Base-by-base conservation (phyloP, 2,113 vertebrate species). In the Corvus hawaiiensis region DNA sequence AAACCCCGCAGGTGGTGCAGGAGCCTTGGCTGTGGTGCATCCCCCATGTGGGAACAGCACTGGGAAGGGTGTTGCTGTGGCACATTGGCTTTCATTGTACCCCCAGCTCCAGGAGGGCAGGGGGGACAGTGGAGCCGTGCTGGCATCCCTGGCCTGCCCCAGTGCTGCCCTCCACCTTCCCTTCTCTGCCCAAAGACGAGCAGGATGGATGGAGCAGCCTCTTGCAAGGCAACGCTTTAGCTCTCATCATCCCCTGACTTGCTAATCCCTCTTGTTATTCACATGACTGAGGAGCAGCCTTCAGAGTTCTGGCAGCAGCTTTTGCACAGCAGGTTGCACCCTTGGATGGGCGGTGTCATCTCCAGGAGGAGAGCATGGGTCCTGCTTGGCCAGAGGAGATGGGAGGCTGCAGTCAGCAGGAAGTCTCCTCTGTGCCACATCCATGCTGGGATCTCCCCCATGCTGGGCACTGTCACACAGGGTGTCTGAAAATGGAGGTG, bases 251-350 rank as follows among this genome's bases (percentile, higher is more conserved):
- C 72, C 62, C 87, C 63, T 30, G 56, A 44, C 15, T 68, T 8
- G 13, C 89, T 96, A 97, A 97, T 95, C 83, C 75, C 63, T 37
- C 95, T 94, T 1, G 0, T 97, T 95, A 94, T 72, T 92, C 84
- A 84, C 94, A 63, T 95, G 97, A 91, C 54, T 4, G 39, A 94
- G 86, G 59, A 39, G 58, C 82, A 78, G 80, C 76, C 90, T 89
- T 84, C 13, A 3, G 66, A 87, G 76, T 64, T 76, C 92, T 33
- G 16, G 78, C 37, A 19, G 63, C 33, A 11, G 94, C 84, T 78
- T 73, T 95, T 77, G 71, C 59, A 52, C 81, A 89, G 95, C 91
- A 63, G 39, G 55, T 72, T 87, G 85, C 90, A 58, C 94, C 71
- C 81, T 76, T 55, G 55, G 30, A 46, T 11, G n/a, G 64, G 52